phyloP scores from a whole-genome alignment of 2,888 invertebrate species.

The Diarsia rubi region DNA sequence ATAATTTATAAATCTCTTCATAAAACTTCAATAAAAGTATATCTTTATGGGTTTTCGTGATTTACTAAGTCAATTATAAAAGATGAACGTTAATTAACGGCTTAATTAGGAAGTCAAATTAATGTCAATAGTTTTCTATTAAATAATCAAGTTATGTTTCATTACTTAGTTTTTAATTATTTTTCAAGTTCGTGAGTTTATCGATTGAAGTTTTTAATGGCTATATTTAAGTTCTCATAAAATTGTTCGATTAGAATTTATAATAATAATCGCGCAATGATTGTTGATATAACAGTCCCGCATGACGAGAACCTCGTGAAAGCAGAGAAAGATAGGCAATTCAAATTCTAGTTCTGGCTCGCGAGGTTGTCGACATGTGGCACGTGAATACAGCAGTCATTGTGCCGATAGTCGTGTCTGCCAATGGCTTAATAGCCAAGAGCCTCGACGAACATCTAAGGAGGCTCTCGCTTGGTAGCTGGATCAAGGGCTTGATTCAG shows the following conservation, averaged over 20 bases:
- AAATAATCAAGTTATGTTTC: slow-evolving; percentile 44
- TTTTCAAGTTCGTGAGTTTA: slow-evolving; percentile 33
- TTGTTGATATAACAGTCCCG: no score
- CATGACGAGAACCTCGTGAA: no score
- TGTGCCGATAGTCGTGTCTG: no score
- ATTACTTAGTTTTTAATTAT: slow-evolving; percentile 25
- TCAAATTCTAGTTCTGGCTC: no score
- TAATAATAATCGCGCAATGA: no score
- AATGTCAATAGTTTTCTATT: slow-evolving; percentile 43
- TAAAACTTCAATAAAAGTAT: slow-evolving; percentile 36
- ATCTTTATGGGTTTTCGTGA: slow-evolving; percentile 43
- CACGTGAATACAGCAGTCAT: no score
- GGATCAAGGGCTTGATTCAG: no score
- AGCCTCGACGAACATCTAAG: no score
- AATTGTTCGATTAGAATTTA: slow-evolving; percentile 32
- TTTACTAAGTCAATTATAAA: slow-evolving; percentile 48
- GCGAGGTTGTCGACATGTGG: no score
- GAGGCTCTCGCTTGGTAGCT: no score
- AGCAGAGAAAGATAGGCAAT: no score
- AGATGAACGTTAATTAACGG: slow-evolving; percentile 28
- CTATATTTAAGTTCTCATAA: slow-evolving; percentile 39
- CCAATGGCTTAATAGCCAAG: no score
- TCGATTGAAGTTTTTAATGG: slow-evolving; percentile 44
- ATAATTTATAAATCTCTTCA: slow-evolving; percentile 12
- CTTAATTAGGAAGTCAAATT: slow-evolving; percentile 40